Conservation (phyloP, 2,888 invertebrate species). For the Caenorhabditis zanzibari region DNA sequence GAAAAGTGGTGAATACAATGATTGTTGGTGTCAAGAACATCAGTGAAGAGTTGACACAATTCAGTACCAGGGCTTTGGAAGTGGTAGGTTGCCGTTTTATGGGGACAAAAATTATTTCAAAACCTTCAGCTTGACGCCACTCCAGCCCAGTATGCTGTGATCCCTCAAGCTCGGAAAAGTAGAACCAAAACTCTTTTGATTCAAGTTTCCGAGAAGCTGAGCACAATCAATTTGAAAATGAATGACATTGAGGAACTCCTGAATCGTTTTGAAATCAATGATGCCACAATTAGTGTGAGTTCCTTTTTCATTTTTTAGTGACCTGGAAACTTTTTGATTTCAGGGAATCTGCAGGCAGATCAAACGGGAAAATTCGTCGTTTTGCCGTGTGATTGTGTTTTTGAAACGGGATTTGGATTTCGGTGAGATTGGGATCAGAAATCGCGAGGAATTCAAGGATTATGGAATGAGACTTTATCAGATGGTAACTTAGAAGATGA, state of each 20-base stretch:
- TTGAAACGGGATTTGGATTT: neutral
- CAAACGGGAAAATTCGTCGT: neutral
- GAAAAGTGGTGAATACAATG: neutral
- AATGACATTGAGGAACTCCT: neutral
- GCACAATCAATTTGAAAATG: neutral
- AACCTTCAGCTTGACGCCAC: neutral
- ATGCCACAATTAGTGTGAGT: neutral
- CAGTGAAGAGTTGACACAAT: neutral
- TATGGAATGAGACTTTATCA: neutral
- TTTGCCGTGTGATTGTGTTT: neutral
- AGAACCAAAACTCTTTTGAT: neutral
- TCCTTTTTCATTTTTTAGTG: neutral
- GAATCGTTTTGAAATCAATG: neutral
- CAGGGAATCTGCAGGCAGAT: conserved; percentile 1
- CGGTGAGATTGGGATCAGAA: neutral
- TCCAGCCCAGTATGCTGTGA: neutral
- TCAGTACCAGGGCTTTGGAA: neutral
- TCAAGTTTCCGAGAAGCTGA: neutral
- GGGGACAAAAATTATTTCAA: too few species aligned
- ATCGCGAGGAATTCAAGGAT: neutral
- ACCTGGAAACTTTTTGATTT: neutral
- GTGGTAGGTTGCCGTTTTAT: too few species aligned
- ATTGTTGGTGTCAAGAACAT: neutral
- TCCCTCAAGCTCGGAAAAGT: neutral
- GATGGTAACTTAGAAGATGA: neutral